Evolutionary conservation across 1,140 invertebrate genomes (phyloP), one percentile per base, ranked within the genome.

Genomic region (Drosophila trapezifrons): DNA sequence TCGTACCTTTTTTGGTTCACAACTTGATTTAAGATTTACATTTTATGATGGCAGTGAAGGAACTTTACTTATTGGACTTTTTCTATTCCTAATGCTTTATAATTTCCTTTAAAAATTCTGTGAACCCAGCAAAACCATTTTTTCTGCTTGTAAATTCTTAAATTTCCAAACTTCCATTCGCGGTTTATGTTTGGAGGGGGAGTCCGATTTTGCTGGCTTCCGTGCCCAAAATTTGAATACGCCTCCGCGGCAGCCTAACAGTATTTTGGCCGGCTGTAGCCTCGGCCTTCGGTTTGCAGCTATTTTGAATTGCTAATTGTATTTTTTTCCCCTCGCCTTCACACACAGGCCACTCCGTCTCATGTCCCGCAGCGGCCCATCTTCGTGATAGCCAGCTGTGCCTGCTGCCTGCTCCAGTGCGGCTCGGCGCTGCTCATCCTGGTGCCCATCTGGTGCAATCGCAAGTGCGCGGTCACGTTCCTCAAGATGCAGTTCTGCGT

Each of bases 401-500:
- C 92, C 52, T 93, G 94, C 78, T 94, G 94, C 76, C 91, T 95
- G 13, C 81, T 94, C 15, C 94, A 94, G 56, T 93, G 94, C 59
- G 86, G 94, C 8, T 71, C 95, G 7, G 92, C 94, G 3, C 92
- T 93, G 7, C 82, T 94, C 38, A 92, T 95, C 49, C 91, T 95
- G 15, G 82, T 94, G 22, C 92, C 92, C 18, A 93, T 93, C 76
- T 95, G 94, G 93, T 94, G 93, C 83, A 94, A 93, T 64, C 93
- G 93, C 62, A 93, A 93, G 54, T 94, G 93, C 58, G 95, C 94
- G 86, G 86, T 95, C 25, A 94, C 95, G 74, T 95, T 95, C 92
- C 92, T 95, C 42, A 95, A 95, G 92, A 93, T 95, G 64, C 95
- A 95, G 75, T 95, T 94, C 78, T 95, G 94, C 75, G 90, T 92